Percentiles rank a stretch among this genome's conserved stretches.
Evolutionary conservation across 2,888 invertebrate genomes (phyloP).

Genomic region (Trichopria drosophilae): DNA sequence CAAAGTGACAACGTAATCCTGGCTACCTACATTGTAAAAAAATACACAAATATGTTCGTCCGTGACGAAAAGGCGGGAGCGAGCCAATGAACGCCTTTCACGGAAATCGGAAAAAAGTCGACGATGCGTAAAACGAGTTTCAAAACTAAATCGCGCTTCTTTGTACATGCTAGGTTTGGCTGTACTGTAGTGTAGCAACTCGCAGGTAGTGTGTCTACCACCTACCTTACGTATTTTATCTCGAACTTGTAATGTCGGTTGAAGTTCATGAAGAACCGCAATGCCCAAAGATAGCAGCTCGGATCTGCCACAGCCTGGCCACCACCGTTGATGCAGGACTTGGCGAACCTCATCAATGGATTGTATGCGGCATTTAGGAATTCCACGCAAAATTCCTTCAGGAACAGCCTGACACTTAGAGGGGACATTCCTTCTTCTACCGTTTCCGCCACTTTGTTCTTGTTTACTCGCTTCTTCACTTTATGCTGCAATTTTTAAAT

Average conservation of each 20-base stretch:
- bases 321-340: conserved; percentile 71
- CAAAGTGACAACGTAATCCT: no score
- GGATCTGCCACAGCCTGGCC: conserved; percentile 77
- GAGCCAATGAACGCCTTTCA: conserved; percentile 9
- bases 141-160: conserved; percentile 34
- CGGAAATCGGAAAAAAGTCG: conserved; percentile 19
- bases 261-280: conserved; percentile 97
- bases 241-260: conserved; percentile 85
- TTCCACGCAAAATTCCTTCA: conserved; percentile 93
- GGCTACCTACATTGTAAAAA: no score
- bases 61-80: no score
- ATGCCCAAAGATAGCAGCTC: conserved; percentile 90
- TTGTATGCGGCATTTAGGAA: conserved; percentile 93
- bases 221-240: conserved; percentile 85
- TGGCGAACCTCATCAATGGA: conserved; percentile 84
- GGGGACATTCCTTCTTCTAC: conserved; percentile 78
- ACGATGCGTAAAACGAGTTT: conserved; percentile 47
- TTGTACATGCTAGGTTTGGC: not conserved
- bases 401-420: conserved; percentile 82
- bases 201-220: conserved; percentile 11
- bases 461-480: conserved; percentile 75
- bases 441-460: conserved; percentile 66
- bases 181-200: not conserved
- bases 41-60: no score
- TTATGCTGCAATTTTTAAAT: conserved; percentile 60